These are phyloP conservation scores for Brachyalestes nurse DNA, from an alignment of 2,797 vertebrate species.

Conservation along the genomic window DNA sequence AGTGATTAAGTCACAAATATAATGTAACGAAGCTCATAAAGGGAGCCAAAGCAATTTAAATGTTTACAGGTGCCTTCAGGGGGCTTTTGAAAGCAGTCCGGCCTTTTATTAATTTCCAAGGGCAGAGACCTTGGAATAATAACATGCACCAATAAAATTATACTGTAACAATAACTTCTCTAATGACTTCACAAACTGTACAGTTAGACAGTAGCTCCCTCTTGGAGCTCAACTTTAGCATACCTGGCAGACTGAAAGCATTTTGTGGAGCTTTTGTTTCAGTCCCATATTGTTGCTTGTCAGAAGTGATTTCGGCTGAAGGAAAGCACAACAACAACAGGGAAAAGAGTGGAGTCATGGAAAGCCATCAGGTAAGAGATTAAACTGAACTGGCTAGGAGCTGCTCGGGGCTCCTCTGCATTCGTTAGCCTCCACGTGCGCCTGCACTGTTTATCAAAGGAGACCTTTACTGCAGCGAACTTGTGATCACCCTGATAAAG, in stretches of 20 bases:
- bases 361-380: slow-evolving; percentile 73
- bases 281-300: slow-evolving; percentile 20
- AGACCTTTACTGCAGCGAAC: slow-evolving; percentile 76
- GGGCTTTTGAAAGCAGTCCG: slow-evolving; percentile 60
- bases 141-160: slow-evolving; percentile 5
- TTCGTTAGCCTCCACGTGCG: slow-evolving; percentile 64
- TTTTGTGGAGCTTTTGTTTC: slow-evolving; percentile 4
- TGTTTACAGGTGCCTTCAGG: slow-evolving; percentile 34
- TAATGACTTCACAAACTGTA: slow-evolving; percentile 16
- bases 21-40: slow-evolving; percentile 30
- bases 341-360: slow-evolving; percentile 50
- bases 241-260: slow-evolving; percentile 31
- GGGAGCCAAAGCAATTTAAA: slow-evolving; percentile 41
- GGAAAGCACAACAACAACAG: slow-evolving; percentile 24
- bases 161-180: background rate
- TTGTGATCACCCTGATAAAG: slow-evolving; percentile 79
- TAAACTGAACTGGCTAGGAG: slow-evolving; percentile 68
- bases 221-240: slow-evolving; percentile 8
- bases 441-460: slow-evolving; percentile 70
- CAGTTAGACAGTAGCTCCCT: slow-evolving; percentile 21
- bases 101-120: slow-evolving; percentile 65
- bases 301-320: slow-evolving; percentile 22
- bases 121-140: slow-evolving; percentile 29
- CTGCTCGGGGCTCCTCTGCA: slow-evolving; percentile 62
- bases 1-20: slow-evolving; percentile 59